phyloP scores from a whole-genome alignment of 2,888 invertebrate genomes.

The Apodemia mormo region DNA sequence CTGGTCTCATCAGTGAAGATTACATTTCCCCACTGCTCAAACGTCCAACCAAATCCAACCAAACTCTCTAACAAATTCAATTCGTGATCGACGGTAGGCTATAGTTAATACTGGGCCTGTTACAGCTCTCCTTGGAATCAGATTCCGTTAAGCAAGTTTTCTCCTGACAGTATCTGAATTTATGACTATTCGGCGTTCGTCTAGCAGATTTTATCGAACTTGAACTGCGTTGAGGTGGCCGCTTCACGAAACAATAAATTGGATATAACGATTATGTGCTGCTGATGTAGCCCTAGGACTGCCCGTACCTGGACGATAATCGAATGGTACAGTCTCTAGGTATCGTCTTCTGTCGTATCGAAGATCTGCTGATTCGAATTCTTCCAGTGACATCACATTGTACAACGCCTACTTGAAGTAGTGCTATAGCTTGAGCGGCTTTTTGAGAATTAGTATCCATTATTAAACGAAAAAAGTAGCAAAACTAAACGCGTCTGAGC shows the following conservation, averaged over 20 bases:
- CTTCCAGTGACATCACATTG: background rate
- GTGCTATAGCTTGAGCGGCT: background rate
- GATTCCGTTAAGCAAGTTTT: constrained; percentile 17
- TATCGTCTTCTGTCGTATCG: constrained; percentile 10
- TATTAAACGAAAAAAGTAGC: background rate
- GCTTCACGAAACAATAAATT: constrained; percentile 23
- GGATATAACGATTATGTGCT: no score
- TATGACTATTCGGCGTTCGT: constrained; percentile 19
- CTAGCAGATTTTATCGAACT: constrained; percentile 29
- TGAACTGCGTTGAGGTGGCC: constrained; percentile 29
- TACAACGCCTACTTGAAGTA: constrained; percentile 28
- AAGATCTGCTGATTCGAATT: constrained; percentile 29
- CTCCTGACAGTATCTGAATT: constrained; percentile 27
- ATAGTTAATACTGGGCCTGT: background rate
- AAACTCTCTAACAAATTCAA: no score
- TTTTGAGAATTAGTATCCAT: background rate
- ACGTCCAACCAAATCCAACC: no score
- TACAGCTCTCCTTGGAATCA: background rate
- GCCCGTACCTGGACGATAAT: constrained; percentile 23
- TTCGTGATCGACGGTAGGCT: no score
- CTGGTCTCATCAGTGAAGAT: no score
- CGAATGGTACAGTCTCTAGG: constrained; percentile 20
- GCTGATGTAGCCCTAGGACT: no score
- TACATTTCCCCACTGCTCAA: no score
- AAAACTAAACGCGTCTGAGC: no score